Percentiles rank a stretch among this genome's conserved stretches.
Conservation (phyloP, 2,113 vertebrate species). For the Chunga burmeisteri region DNA sequence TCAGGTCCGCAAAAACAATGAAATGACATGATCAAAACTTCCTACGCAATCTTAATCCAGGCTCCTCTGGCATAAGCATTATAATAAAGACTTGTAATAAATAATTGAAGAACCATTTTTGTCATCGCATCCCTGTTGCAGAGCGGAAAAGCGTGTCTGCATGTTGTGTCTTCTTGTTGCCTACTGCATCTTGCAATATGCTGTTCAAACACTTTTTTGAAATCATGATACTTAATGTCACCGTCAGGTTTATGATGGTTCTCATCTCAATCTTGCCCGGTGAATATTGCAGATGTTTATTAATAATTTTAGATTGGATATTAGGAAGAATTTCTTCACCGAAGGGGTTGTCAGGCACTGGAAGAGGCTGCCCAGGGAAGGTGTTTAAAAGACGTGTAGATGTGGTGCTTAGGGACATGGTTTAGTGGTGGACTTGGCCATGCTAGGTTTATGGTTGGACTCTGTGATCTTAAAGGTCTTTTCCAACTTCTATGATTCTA, state of each 20-base stretch:
- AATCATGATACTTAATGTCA: neutral
- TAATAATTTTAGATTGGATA: neutral
- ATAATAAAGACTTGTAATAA: neutral
- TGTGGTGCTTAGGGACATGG: too few relatives aligned
- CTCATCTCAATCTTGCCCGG: neutral
- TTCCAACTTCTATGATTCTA: too few relatives aligned
- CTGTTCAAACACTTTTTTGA: neutral
- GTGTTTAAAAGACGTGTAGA: too few relatives aligned
- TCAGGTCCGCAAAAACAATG: neutral
- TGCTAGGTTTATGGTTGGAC: too few relatives aligned
- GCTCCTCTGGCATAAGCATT: neutral
- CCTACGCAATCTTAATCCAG: neutral
- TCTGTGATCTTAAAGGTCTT: too few relatives aligned
- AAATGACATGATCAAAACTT: neutral
- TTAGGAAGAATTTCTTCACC: too few relatives aligned
- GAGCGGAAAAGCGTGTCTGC: neutral
- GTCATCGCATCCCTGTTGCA: neutral
- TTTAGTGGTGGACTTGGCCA: too few relatives aligned
- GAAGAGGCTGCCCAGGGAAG: too few relatives aligned
- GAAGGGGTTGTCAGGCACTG: too few relatives aligned
- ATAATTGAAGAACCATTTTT: neutral
- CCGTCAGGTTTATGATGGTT: neutral
- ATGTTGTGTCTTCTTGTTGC: neutral
- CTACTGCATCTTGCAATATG: neutral
- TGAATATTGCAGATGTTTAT: neutral